Evolutionary conservation across 2,797 vertebrate species (phyloP).

Genomic region (Varecia variegata): DNA sequence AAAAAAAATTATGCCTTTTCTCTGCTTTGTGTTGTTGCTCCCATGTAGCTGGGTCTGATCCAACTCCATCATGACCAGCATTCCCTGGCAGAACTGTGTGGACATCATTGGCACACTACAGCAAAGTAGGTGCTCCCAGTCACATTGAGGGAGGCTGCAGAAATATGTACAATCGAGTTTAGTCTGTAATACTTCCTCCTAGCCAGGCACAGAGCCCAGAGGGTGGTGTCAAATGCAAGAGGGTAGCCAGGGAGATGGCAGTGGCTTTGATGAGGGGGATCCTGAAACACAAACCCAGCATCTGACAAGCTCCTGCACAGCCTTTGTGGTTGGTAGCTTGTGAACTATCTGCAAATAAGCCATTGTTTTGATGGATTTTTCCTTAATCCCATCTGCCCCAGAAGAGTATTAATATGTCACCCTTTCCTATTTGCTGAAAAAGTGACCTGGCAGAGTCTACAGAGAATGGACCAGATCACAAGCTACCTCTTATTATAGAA

Average conservation of each 20-base stretch:
- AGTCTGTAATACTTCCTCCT: background rate
- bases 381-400: background rate
- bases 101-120: accelerated
- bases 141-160: accelerated
- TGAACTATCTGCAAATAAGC: background rate
- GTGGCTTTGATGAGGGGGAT: background rate
- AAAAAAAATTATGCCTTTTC: background rate
- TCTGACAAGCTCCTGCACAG: accelerated
- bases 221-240: background rate
- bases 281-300: no score
- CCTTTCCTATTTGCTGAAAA: background rate
- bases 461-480: background rate
- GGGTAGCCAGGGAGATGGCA: background rate
- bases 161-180: accelerated
- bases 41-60: accelerated
- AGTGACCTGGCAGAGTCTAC: background rate
- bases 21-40: background rate
- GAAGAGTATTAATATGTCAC: background rate
- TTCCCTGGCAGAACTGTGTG: background rate
- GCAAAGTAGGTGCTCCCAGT: accelerated
- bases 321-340: no score
- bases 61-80: background rate
- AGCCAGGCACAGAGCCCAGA: background rate
- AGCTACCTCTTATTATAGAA: background rate
- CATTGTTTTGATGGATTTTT: background rate